phyloP scores from a whole-genome alignment of 2,113 vertebrate genomes.

The Otis tarda region DNA sequence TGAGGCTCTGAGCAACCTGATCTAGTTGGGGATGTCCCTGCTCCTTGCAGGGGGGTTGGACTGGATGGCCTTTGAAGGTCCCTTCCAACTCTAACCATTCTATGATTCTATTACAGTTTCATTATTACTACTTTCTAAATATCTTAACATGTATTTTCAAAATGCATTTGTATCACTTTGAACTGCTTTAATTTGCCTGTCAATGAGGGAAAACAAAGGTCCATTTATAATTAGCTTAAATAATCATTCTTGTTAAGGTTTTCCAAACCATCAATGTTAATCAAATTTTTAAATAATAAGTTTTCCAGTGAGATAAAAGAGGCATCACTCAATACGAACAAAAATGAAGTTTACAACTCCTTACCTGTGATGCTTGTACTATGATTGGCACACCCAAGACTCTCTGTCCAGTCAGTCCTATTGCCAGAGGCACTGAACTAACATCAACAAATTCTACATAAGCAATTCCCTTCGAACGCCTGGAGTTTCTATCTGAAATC shows the following conservation, averaged over 20 bases:
- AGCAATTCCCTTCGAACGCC: slow-evolving; percentile 96
- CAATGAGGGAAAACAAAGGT: neutral
- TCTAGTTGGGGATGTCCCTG: too few species aligned
- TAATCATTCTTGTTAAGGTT: neutral
- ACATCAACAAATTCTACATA: slow-evolving; percentile 96
- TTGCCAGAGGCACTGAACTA: slow-evolving; percentile 95
- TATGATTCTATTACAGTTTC: neutral
- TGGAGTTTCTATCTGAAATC: slow-evolving; percentile 97
- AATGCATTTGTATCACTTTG: neutral
- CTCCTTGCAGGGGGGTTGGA: too few species aligned
- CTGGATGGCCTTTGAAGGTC: too few species aligned
- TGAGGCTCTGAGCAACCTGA: too few species aligned
- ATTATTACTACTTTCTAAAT: neutral
- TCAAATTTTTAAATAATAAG: neutral
- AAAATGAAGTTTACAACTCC: neutral
- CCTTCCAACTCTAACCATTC: neutral
- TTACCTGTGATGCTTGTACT: slow-evolving; percentile 96
- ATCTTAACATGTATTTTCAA: neutral
- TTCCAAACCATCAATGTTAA: neutral
- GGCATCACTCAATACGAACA: neutral
- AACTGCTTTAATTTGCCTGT: neutral
- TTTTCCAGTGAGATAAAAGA: neutral
- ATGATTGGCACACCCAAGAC: slow-evolving; percentile 97
- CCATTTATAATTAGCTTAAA: neutral
- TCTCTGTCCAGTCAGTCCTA: slow-evolving; percentile 93